These are phyloP conservation scores for Eupristina koningsbergeri DNA, from an alignment of 1,140 invertebrate species.

Conservation along the genomic window DNA sequence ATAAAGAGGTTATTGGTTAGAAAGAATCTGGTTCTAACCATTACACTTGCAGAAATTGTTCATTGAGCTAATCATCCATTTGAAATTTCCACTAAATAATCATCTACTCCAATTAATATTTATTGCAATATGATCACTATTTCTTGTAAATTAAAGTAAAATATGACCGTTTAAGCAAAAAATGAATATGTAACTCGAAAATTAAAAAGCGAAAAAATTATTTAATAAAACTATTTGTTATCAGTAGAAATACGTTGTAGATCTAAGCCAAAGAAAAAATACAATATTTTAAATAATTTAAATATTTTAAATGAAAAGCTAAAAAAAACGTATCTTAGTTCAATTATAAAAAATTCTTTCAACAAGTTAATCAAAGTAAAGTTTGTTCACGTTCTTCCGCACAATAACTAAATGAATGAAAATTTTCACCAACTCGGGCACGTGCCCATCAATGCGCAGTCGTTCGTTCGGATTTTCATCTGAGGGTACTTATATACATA, in stretches of 20 bases:
- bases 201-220: neutral
- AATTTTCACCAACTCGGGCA: conserved; percentile 33
- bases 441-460: neutral
- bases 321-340: neutral
- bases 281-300: no score
- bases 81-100: neutral
- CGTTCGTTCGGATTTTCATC: conserved; percentile 32
- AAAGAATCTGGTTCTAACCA: conserved; percentile 15
- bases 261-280: no score
- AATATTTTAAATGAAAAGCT: neutral
- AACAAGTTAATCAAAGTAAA: conserved; percentile 33
- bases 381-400: neutral
- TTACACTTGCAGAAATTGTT: neutral
- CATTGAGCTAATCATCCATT: neutral
- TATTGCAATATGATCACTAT: neutral
- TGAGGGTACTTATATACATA: conserved; percentile 37
- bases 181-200: neutral
- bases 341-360: conserved; percentile 20
- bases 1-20: neutral
- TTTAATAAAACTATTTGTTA: no score
- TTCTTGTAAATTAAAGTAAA: neutral
- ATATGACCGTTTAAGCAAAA: neutral
- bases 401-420: conserved; percentile 27
- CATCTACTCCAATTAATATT: neutral
- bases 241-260: no score